Conservation (phyloP, 2,888 invertebrate species). For the Aphidius colemani region DNA sequence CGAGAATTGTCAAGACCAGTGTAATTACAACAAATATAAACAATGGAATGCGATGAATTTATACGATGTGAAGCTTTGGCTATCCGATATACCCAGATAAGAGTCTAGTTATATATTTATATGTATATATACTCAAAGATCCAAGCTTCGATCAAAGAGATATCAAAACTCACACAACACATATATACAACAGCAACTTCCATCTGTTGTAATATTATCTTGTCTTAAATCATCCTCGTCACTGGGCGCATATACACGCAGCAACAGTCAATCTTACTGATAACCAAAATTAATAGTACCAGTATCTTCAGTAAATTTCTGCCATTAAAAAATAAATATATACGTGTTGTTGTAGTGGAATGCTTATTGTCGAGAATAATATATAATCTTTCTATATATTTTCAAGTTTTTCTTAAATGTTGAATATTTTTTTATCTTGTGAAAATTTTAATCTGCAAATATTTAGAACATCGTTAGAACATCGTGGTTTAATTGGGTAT, state of each 20-base stretch:
- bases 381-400: not conserved
- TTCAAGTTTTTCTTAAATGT: not conserved
- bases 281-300: too few relatives aligned
- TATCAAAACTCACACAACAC: conserved; percentile 13
- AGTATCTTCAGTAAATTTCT: conserved; percentile 8
- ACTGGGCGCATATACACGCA: conserved; percentile 34
- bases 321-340: not conserved
- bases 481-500: conserved; percentile 52
- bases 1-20: conserved; percentile 29
- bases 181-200: conserved; percentile 33
- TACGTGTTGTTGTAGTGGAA: not conserved
- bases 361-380: not conserved
- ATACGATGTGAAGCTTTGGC: conserved; percentile 46
- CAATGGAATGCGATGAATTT: conserved; percentile 52
- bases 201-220: conserved; percentile 46
- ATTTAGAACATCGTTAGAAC: conserved; percentile 20
- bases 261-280: not conserved
- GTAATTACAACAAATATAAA: conserved; percentile 52
- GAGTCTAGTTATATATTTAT: conserved; percentile 22
- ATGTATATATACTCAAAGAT: conserved; percentile 47
- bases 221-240: conserved; percentile 46
- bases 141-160: conserved; percentile 12
- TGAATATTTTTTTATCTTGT: not conserved
- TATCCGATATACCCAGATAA: conserved; percentile 46
- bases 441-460: not conserved